Conservation (phyloP, 2,888 invertebrate genomes). For the Monochamus alternatus region DNA sequence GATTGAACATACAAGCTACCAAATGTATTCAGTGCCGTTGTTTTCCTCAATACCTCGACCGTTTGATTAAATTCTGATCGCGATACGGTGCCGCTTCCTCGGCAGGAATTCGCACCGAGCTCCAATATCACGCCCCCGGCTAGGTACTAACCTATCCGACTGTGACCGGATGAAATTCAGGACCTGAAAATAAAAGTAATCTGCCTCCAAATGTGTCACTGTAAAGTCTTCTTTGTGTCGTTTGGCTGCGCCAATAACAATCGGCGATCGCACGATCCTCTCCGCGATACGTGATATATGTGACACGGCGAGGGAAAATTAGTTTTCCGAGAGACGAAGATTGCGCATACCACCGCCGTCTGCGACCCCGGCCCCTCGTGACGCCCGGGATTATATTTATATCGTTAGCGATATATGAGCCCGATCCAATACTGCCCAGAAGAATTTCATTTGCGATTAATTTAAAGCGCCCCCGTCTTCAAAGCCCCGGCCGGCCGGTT, state of each 20-base stretch:
- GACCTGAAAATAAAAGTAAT: slow-evolving; percentile 71
- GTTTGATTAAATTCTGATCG: slow-evolving; percentile 70
- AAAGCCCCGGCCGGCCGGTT: slow-evolving; percentile 53
- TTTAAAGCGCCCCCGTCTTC: slow-evolving; percentile 63
- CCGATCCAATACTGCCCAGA: slow-evolving; percentile 63
- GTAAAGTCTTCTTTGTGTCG: slow-evolving; percentile 72
- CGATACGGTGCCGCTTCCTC: slow-evolving; percentile 55
- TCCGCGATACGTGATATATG: slow-evolving; percentile 70
- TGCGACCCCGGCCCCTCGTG: slow-evolving; percentile 11
- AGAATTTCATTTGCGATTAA: slow-evolving; percentile 69
- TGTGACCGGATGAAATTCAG: slow-evolving; percentile 51
- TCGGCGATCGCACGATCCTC: slow-evolving; percentile 63
- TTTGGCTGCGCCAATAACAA: slow-evolving; percentile 68
- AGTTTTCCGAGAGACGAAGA: slow-evolving; percentile 65
- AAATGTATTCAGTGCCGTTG: slow-evolving; percentile 62
- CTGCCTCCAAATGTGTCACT: slow-evolving; percentile 71
- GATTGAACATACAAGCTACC: slow-evolving; percentile 62
- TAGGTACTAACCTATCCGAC: slow-evolving; percentile 51
- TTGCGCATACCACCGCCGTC: slow-evolving; percentile 52
- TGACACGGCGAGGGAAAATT: slow-evolving; percentile 70
- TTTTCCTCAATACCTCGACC: slow-evolving; percentile 65
- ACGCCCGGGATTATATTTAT: slow-evolving; percentile 37
- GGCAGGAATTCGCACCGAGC: slow-evolving; percentile 61
- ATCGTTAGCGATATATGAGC: slow-evolving; percentile 49
- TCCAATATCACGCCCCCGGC: slow-evolving; percentile 54